Conservation (phyloP, 2,113 vertebrate genomes). For the Gopherus flavomarginatus region DNA sequence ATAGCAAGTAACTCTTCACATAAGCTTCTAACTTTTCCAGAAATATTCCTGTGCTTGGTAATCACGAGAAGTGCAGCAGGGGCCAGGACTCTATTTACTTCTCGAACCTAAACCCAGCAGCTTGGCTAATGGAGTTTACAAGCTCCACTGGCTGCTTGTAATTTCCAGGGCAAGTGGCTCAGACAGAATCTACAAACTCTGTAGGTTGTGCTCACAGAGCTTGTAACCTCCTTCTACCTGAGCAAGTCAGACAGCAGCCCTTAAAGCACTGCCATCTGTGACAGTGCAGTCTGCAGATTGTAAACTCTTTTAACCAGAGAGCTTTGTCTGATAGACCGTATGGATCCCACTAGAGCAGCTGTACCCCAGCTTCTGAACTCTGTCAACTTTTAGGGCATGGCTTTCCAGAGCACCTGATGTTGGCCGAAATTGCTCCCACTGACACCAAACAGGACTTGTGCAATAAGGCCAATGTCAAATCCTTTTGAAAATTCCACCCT, state of each 20-base stretch:
- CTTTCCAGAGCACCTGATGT: neutral
- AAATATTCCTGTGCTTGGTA: neutral
- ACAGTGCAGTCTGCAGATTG: neutral
- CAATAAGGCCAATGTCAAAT: neutral
- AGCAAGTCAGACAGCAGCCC: neutral
- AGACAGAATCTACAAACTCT: neutral
- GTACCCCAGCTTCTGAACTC: neutral
- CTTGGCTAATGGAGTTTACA: neutral
- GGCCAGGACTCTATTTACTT: neutral
- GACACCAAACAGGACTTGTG: neutral
- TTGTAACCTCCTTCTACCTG: rapidly evolving
- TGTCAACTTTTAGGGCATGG: neutral
- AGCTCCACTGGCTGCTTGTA: rapidly evolving
- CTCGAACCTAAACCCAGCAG: neutral
- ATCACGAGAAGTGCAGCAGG: neutral
- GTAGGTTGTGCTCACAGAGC: neutral
- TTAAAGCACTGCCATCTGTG: neutral
- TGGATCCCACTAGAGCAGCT: neutral
- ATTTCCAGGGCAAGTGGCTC: neutral
- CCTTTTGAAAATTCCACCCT: neutral
- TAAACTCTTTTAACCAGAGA: neutral
- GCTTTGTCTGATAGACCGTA: rapidly evolving
- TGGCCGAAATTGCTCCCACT: neutral
- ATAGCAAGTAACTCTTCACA: neutral
- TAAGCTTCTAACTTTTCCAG: neutral